Evolutionary conservation across 1,140 invertebrate genomes (phyloP).

Genomic region (Bombus difficillimus): DNA sequence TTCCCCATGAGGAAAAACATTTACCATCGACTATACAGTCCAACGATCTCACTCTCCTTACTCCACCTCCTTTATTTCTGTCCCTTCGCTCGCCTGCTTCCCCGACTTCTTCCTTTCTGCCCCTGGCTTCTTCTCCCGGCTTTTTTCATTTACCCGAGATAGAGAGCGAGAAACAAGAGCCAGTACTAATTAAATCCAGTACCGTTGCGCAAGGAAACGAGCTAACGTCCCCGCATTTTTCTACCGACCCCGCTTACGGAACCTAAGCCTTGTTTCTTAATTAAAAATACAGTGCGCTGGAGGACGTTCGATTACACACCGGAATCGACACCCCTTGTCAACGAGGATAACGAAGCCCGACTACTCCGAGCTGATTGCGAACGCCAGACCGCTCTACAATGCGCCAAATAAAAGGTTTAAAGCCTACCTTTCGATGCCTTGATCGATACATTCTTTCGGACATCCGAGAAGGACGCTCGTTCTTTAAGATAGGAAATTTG

Average conservation of each 20-base stretch:
- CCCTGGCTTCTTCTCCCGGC: not conserved
- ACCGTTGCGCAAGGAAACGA: conserved; percentile 59
- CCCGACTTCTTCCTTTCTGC: not conserved
- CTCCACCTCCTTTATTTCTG: not conserved
- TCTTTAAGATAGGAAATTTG: not conserved
- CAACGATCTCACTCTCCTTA: conserved; percentile 2
- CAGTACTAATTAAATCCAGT: conserved; percentile 72
- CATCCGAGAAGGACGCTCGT: not conserved
- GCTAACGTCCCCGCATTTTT: conserved; percentile 56
- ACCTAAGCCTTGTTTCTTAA: conserved; percentile 60
- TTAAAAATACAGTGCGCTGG: conserved; percentile 55
- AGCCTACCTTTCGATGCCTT: not conserved
- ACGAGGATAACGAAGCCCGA: conserved; percentile 7
- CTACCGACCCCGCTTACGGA: not conserved
- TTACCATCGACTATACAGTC: conserved; percentile 55
- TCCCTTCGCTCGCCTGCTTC: not conserved
- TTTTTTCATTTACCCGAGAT: conserved; percentile 44
- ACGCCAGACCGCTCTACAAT: not conserved
- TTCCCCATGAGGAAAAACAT: conserved; percentile 69
- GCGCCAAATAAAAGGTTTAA: not conserved
- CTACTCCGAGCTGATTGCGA: not conserved
- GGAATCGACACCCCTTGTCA: conserved; percentile 9
- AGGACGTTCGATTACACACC: conserved; percentile 10
- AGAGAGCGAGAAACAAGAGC: conserved; percentile 35
- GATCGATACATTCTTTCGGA: not conserved